Percentiles rank a stretch among this genome's conserved stretches.
These are phyloP conservation scores for Autographa pulchrina DNA, from an alignment of 2,888 invertebrate species.

Conservation along the genomic window DNA sequence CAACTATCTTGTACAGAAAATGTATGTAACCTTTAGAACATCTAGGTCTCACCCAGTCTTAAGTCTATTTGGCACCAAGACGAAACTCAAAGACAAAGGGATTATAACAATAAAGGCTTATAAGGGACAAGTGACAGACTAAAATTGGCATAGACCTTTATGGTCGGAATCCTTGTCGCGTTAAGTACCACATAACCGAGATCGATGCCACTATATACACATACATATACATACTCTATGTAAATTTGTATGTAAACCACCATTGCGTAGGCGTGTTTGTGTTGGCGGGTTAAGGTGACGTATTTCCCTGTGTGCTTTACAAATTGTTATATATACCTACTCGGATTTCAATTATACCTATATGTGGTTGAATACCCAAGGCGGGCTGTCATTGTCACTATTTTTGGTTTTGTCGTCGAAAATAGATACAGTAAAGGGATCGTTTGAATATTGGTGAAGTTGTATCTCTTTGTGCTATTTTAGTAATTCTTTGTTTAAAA, in stretches of 20 bases:
- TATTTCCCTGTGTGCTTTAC: background rate
- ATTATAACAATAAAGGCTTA: slow-evolving; percentile 47
- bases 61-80: slow-evolving; percentile 43
- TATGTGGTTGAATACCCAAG: background rate
- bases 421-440: background rate
- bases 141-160: slow-evolving; percentile 45
- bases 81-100: slow-evolving; percentile 48
- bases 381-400: background rate
- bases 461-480: no score
- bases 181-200: background rate
- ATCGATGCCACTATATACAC: background rate
- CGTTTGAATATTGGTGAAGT: no score
- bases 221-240: background rate
- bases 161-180: slow-evolving; percentile 7
- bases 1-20: no score
- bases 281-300: background rate
- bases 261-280: slow-evolving; percentile 5
- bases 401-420: background rate
- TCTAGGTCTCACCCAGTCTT: slow-evolving; percentile 1
- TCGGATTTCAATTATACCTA: background rate
- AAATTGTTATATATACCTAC: background rate
- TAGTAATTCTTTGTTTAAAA: no score
- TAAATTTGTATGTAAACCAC: background rate
- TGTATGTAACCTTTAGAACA: no score
- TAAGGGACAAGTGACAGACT: slow-evolving; percentile 29